Percentiles rank a stretch among this genome's conserved stretches.
Conservation (phyloP, 2,113 vertebrate genomes). For the Microcebus lehilahytsara region DNA sequence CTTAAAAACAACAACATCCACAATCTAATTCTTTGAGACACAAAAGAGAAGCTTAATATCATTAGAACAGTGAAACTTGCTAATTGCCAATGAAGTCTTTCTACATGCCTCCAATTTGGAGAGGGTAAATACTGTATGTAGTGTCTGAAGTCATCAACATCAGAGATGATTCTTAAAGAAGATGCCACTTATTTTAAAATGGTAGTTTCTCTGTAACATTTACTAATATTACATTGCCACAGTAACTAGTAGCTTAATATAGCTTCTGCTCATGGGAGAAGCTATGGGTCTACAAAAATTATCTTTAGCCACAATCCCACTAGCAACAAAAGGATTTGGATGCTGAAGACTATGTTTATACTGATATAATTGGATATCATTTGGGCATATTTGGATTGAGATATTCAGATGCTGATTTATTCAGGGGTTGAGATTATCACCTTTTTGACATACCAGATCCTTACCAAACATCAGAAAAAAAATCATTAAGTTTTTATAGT, state of each 20-base stretch:
- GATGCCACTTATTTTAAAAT: not conserved
- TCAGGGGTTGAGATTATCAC: not conserved
- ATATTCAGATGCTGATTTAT: not conserved
- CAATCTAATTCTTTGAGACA: not conserved
- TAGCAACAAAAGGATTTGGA: slow-evolving; percentile 23
- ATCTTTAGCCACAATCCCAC: not conserved
- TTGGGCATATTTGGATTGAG: not conserved
- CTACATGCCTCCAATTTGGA: not conserved
- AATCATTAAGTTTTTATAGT: slow-evolving; percentile 13
- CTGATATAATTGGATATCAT: not conserved
- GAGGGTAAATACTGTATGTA: not conserved
- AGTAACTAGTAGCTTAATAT: not conserved
- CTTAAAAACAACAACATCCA: not conserved
- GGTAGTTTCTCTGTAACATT: not conserved
- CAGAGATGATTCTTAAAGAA: not conserved
- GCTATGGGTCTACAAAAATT: not conserved
- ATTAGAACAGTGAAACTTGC: not conserved
- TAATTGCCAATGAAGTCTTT: not conserved
- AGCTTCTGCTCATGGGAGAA: not conserved
- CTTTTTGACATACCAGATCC: not conserved
- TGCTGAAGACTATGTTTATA: not conserved
- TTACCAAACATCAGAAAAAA: slow-evolving; percentile 32
- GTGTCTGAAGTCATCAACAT: not conserved
- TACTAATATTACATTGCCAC: not conserved
- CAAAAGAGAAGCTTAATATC: not conserved